These are phyloP conservation scores for Drosophila kuntzei DNA, from an alignment of 2,888 invertebrate species.

Conservation along the genomic window DNA sequence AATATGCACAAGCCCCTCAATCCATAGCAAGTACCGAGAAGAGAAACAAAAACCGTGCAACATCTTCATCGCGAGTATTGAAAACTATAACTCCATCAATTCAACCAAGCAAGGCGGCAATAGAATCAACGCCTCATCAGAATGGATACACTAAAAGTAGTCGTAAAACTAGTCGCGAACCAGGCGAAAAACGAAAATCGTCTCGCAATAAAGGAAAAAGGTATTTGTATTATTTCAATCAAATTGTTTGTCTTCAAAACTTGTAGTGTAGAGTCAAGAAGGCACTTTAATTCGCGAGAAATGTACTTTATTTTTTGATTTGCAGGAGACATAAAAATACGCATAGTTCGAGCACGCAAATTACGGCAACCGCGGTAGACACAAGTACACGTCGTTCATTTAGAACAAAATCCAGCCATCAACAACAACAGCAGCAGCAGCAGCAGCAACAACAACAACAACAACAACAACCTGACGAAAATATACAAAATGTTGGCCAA, in stretches of 20 bases:
- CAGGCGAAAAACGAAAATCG: slow-evolving; percentile 55
- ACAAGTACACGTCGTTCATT: slow-evolving; percentile 88
- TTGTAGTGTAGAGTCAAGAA: not conserved
- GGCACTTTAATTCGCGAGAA: not conserved
- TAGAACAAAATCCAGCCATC: slow-evolving; percentile 87
- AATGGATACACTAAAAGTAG: slow-evolving; percentile 51
- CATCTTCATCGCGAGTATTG: slow-evolving; percentile 89
- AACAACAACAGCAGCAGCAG: not conserved
- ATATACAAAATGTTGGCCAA: slow-evolving; percentile 87
- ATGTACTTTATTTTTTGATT: slow-evolving; percentile 8
- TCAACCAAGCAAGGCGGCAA: slow-evolving; percentile 76
- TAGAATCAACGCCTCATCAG: slow-evolving; percentile 39
- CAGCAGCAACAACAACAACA: not conserved
- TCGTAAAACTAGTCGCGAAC: slow-evolving; percentile 55
- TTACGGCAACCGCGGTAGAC: slow-evolving; percentile 69
- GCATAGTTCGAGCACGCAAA: slow-evolving; percentile 37
- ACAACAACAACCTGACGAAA: slow-evolving; percentile 85
- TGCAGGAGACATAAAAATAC: slow-evolving; percentile 85
- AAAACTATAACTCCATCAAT: slow-evolving; percentile 90
- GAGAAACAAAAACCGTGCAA: slow-evolving; percentile 87
- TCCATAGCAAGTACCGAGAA: slow-evolving; percentile 88
- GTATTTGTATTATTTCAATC: slow-evolving; percentile 35
- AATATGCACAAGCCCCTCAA: slow-evolving; percentile 94
- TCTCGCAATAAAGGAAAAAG: slow-evolving; percentile 74
- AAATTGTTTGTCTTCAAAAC: not conserved